phyloP scores from a whole-genome alignment of 2,113 vertebrate genomes.

The Microtus pennsylvanicus region DNA sequence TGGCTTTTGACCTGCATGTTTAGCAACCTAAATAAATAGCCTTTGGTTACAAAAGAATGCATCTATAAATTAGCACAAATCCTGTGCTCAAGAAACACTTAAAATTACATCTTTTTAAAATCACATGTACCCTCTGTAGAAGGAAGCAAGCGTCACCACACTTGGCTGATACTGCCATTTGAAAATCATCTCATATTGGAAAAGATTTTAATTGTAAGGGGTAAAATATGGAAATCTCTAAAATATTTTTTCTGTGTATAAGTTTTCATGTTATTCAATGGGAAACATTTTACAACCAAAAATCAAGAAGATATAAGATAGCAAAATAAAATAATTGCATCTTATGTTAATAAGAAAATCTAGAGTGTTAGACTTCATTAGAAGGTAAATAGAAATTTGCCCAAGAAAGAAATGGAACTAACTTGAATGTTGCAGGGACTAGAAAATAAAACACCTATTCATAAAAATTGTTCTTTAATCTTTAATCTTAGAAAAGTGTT shows the following conservation, averaged over 20 bases:
- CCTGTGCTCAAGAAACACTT: background rate
- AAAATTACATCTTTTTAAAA: background rate
- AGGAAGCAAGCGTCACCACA: background rate
- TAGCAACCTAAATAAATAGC: background rate
- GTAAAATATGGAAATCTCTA: conserved; percentile 27
- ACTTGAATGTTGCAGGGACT: background rate
- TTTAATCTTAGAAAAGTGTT: background rate
- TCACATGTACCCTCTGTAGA: conserved; percentile 24
- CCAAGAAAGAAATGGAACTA: background rate
- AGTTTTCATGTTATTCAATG: background rate
- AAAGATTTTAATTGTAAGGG: conserved; percentile 5
- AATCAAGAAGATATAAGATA: conserved; percentile 3
- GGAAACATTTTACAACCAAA: background rate
- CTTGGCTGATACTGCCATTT: background rate
- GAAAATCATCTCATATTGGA: conserved; percentile 1
- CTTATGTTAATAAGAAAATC: background rate
- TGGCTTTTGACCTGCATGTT: background rate
- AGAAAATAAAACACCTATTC: background rate
- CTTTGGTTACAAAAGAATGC: conserved; percentile 48
- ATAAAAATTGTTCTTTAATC: background rate
- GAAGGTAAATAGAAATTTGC: conserved; percentile 2
- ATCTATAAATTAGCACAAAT: conserved; percentile 29
- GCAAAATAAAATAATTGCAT: background rate
- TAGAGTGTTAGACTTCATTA: background rate
- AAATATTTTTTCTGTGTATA: conserved; percentile 45